phyloP scores from a whole-genome alignment of 1,140 invertebrate species.

The Oryzaephilus surinamensis region DNA sequence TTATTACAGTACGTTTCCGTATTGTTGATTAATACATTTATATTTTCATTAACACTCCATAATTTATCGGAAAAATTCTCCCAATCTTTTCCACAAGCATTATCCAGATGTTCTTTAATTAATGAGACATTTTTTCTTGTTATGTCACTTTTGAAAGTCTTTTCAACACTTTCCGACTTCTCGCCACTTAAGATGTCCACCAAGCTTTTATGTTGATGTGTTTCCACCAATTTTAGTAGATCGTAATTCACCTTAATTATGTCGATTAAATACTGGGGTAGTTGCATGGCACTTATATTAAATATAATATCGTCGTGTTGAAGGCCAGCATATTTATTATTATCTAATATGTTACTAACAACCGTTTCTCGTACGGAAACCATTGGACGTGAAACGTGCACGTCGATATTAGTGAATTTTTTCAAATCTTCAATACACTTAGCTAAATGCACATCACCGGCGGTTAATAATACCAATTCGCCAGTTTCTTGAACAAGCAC shows the following conservation, averaged over 20 bases:
- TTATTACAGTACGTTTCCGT: constrained; percentile 18
- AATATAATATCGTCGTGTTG: constrained; percentile 13
- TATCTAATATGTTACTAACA: constrained; percentile 14
- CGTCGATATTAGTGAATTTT: constrained; percentile 77
- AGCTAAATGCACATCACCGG: constrained; percentile 95
- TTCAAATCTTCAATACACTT: constrained; percentile 84
- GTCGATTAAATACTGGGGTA: constrained; percentile 63
- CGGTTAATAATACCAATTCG: constrained; percentile 91
- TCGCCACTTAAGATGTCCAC: neutral
- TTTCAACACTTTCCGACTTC: constrained; percentile 7
- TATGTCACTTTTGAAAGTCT: constrained; percentile 20
- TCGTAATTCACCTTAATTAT: constrained; percentile 54
- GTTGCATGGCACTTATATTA: constrained; percentile 60
- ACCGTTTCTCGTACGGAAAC: constrained; percentile 92
- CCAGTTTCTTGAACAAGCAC: constrained; percentile 87
- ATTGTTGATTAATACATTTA: constrained; percentile 28
- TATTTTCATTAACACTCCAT: constrained; percentile 36
- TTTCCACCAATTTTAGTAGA: constrained; percentile 43
- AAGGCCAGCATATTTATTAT: constrained; percentile 11
- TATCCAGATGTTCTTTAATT: constrained; percentile 16
- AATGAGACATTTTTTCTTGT: constrained; percentile 21
- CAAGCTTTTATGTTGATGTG: constrained; percentile 29
- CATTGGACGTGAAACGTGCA: constrained; percentile 89
- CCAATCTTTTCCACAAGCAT: constrained; percentile 13
- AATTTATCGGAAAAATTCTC: constrained; percentile 36